Evolutionary conservation across 2,888 invertebrate species (phyloP), one percentile per base, ranked within the genome.

Genomic region (Cantharis flavilabris): DNA sequence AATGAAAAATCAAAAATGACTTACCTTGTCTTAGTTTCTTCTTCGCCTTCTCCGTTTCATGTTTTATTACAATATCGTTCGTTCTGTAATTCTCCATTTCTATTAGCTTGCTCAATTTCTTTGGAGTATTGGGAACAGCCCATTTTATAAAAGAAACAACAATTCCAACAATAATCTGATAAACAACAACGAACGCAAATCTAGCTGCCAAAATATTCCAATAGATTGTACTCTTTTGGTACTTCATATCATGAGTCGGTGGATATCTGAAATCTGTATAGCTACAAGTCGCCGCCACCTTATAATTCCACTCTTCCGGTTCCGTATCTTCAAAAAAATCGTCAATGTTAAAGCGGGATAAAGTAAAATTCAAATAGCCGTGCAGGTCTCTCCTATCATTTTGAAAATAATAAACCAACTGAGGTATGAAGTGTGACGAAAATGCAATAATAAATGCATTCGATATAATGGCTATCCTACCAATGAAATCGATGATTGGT

Each of bases 351-450:
- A 94, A 95, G 81, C 90, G 89, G 0, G 94, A 92, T 70, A 95
- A 88, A 70, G 92, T 92, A 84, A 91, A 92, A 76, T 95, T 90
- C n/a, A 95, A 87, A 87, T 92, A 96, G 9, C 94, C 93, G 13
- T 82, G 80, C 23, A 73, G 89, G 0, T 90, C 89, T 14, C 89
- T 87, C 70, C 89, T 87, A 3, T 82, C 80, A 83, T 90, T 91
- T 62, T 89, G 88, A 72, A 90, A 84, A 80, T 88, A 88, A 86
- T 96, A 96, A 23, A 95, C 93, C 79, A 95, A 85, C 83, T 93
- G 92, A 16, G 96, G 96, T 84, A 96, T 94, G 85, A 95, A 93
- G 87, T 95, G 94, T 0, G 95, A 95, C 10, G 96, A 95, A 88
- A 96, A 94, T 62, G 96, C 96, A 84, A 97, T 95, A 26, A 85